These are phyloP conservation scores for Trogon surrucura DNA, from an alignment of 2,113 vertebrate species.

Conservation along the genomic window DNA sequence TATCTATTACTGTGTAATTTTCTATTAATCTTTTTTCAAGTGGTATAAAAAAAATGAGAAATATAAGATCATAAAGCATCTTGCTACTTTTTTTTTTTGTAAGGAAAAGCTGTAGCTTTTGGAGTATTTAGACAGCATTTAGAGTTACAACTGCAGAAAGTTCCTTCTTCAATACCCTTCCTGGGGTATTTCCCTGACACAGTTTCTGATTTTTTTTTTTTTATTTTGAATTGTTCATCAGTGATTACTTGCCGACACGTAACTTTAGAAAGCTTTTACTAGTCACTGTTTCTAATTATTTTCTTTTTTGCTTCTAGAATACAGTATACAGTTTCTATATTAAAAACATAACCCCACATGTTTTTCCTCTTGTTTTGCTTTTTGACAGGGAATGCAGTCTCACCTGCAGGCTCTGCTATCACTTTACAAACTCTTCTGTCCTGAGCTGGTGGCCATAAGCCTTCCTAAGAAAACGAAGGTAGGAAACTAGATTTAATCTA, in stretches of 20 bases:
- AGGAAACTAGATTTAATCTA: constrained; percentile 6
- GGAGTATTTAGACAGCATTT: neutral
- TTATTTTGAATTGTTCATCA: neutral
- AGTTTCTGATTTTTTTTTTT: neutral
- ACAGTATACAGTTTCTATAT: neutral
- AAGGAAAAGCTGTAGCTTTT: neutral
- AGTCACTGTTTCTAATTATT: neutral
- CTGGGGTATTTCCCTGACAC: neutral
- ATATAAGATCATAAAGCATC: neutral
- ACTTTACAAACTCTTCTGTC: constrained; percentile 88
- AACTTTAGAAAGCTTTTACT: neutral
- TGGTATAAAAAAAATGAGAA: neutral
- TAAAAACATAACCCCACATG: neutral
- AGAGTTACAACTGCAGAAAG: neutral
- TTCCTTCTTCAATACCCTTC: neutral
- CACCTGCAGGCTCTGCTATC: constrained; percentile 87
- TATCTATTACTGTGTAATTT: neutral
- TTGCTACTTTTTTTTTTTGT: neutral
- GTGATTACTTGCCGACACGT: neutral
- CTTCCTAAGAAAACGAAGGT: constrained; percentile 85
- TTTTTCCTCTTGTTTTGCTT: neutral
- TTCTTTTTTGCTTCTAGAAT: neutral
- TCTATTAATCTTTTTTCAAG: neutral
- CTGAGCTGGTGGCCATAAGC: constrained; percentile 84
- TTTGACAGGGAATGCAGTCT: constrained; percentile 83